Evolutionary conservation across 2,888 invertebrate genomes (phyloP).

Genomic region (Melanchra persicariae): DNA sequence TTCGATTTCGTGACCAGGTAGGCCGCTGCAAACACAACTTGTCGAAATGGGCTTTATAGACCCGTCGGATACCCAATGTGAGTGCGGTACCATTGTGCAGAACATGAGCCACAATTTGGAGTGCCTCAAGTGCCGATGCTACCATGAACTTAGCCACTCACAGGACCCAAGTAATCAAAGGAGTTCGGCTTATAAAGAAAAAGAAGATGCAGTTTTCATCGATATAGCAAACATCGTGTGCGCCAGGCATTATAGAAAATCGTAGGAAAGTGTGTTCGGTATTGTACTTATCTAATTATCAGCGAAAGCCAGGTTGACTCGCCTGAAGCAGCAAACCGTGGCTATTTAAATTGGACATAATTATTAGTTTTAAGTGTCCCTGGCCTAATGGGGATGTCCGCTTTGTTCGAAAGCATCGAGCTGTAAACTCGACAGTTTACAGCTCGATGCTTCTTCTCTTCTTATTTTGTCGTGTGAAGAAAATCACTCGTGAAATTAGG

Average conservation of each 20-base stretch:
- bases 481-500: too few species aligned
- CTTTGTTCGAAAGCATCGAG: slow-evolving; percentile 1
- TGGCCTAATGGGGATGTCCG: not conserved
- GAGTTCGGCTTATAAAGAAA: too few species aligned
- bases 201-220: not conserved
- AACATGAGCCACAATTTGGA: too few species aligned
- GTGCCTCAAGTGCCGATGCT: too few species aligned
- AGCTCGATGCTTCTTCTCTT: not conserved
- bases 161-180: too few species aligned
- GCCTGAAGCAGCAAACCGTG: slow-evolving; percentile 18
- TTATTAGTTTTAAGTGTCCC: slow-evolving; percentile 20
- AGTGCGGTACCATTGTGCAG: too few species aligned
- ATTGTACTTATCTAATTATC: slow-evolving; percentile 47
- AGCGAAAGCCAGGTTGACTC: slow-evolving; percentile 39
- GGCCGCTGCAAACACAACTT: too few species aligned
- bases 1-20: too few species aligned
- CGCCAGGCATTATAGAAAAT: slow-evolving; percentile 39
- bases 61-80: too few species aligned
- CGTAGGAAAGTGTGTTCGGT: slow-evolving; percentile 55
- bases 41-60: too few species aligned
- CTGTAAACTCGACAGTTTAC: too few species aligned
- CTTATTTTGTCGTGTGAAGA: not conserved
- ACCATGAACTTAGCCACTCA: too few species aligned
- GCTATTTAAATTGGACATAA: slow-evolving; percentile 13
- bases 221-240: slow-evolving; percentile 20